Evolutionary conservation across 2,888 invertebrate genomes (phyloP), one percentile per base, ranked within the genome.

Genomic region (Patella depressa): DNA sequence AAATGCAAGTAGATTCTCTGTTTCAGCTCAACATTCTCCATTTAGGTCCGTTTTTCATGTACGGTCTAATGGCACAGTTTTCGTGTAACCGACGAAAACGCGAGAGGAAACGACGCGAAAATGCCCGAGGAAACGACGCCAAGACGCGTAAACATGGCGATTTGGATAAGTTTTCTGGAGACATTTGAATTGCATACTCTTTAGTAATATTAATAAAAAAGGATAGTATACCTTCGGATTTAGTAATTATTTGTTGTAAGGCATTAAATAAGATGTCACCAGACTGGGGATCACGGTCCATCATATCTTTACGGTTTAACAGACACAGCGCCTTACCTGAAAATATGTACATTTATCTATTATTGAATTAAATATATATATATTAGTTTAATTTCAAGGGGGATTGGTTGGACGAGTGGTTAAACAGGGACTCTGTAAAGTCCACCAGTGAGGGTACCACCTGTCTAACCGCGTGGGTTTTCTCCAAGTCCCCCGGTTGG

Each of bases 181-280:
- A 11, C 12, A 19, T 65, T 65, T 65, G 14, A 71, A 34, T 71
- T 5, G 24, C 19, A 71, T 4, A 9, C 11, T n/a, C 1, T 29
- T 19, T 5, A 5, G 29, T 1, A 24, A 71, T 29, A 71, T n/a
- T n/a, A 7, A n/a, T 19, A 54, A 55, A n/a, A 24, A 4, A 0
- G 11, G 14, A 73, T 11, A 19, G 74, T 84, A 81, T 78, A 87
- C 86, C 80, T 24, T 82, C 76, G 24, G 81, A 76, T 77, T 84
- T 85, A 69, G 83, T 79, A 5, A 84, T 78, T 15, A 88, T 79
- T 19, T 82, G 82, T 73, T 88, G 87, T 72, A 98, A 93, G 55
- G 97, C 96, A 92, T 98, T 98, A 93, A 97, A 97, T 81, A 98
- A 93, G 29, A 98, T 96, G 91, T 98, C 98, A 3, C 98, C 98